These are phyloP conservation scores for Peribatodes rhomboidaria DNA, from an alignment of 2,888 invertebrate species.

Conservation along the genomic window DNA sequence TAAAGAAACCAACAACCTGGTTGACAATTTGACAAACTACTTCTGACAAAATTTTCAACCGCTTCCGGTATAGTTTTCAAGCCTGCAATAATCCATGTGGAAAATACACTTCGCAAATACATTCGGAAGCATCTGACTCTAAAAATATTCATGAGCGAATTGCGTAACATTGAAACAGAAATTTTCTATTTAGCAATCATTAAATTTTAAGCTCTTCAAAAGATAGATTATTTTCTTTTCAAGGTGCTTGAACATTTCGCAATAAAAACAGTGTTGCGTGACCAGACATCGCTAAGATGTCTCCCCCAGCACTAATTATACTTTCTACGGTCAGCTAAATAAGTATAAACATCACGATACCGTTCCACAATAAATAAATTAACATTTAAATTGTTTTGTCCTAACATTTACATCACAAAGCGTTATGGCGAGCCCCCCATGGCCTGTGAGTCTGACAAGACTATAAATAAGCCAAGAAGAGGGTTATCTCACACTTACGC, in stretches of 20 bases:
- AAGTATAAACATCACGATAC: constrained; percentile 29
- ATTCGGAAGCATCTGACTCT: no score
- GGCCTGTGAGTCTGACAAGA: constrained; percentile 42
- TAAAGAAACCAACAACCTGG: no score
- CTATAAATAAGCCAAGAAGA: constrained; percentile 54
- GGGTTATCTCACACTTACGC: constrained; percentile 52
- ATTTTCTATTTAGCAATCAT: no score
- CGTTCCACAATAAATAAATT: constrained; percentile 71
- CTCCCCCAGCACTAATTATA: constrained; percentile 37
- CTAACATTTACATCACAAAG: constrained; percentile 80
- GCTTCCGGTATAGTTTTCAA: no score
- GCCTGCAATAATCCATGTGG: no score
- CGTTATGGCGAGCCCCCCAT: constrained; percentile 48
- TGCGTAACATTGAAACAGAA: no score
- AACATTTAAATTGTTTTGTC: constrained; percentile 80
- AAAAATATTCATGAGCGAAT: no score
- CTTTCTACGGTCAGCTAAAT: constrained; percentile 42
- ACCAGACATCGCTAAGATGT: constrained; percentile 21
- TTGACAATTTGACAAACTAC: no score
- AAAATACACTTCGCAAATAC: no score
- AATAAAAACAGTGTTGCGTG: constrained; percentile 13
- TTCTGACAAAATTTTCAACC: no score
- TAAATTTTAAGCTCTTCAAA: not conserved
- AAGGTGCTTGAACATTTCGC: not conserved
- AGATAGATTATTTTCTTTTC: not conserved